These are phyloP conservation scores for Smithornis capensis DNA, from an alignment of 2,113 vertebrate species.

Conservation along the genomic window DNA sequence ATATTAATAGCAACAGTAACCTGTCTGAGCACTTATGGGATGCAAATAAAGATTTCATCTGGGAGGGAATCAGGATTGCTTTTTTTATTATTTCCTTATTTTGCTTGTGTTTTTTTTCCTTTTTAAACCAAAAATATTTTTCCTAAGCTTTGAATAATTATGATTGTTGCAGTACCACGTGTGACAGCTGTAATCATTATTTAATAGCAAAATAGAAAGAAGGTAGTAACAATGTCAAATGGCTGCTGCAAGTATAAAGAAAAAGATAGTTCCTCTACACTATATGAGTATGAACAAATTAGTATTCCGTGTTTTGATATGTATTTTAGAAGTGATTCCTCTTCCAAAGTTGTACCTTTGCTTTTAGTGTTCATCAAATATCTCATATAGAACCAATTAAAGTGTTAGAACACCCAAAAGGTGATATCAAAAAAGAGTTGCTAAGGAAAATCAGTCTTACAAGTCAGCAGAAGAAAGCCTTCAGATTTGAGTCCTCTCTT, in stretches of 20 bases:
- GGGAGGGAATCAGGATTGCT: background rate
- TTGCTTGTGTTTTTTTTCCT: background rate
- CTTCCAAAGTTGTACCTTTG: background rate
- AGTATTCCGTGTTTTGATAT: background rate
- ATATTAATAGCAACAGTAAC: background rate
- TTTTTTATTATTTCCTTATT: background rate
- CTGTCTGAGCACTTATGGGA: background rate
- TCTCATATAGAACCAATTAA: background rate
- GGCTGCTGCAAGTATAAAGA: background rate
- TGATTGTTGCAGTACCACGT: background rate
- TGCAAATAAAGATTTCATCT: background rate
- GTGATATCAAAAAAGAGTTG: background rate
- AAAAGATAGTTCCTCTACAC: background rate
- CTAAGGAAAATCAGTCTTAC: background rate
- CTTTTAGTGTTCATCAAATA: background rate
- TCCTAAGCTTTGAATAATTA: background rate
- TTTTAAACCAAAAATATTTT: background rate
- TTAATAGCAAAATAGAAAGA: conserved; percentile 10
- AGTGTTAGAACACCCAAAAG: background rate
- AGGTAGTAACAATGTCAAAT: background rate
- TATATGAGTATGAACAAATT: background rate
- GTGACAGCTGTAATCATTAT: background rate
- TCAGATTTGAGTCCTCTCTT: background rate
- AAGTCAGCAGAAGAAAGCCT: background rate
- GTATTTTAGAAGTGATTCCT: background rate